Base-by-base conservation (phyloP, 2,797 vertebrate species). In the Avahi laniger region DNA sequence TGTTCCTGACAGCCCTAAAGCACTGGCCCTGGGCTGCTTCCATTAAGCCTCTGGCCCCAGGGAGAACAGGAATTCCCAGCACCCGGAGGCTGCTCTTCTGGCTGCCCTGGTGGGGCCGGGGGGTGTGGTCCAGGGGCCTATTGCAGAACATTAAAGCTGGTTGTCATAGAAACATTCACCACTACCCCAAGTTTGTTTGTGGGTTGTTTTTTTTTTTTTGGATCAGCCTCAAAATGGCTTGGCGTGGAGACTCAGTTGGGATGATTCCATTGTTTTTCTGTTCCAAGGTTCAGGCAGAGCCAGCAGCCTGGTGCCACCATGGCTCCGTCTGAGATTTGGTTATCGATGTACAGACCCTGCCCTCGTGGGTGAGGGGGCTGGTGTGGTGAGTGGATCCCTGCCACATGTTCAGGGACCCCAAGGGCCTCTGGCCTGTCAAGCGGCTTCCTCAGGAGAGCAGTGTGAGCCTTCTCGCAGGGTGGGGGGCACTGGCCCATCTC, bases 181-280 rank as follows among this genome's bases (percentile, higher is more conserved):
- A 17, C 35, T 80, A 57, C 67, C 35, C 35, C 35, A 18, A 28
- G 11, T 59, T 72, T 78, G 63, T 57, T n/a, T 65, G 63, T 15
- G 12, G 48, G 22, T 38, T 54, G n/a, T 54, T 33, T 24, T 70
- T 33, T 22, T 48, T 33, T 28, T 75, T 79, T 69, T 76, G 79
- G 59, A 76, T 69, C 41, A 72, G 52, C 86, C 76, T 87, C 76
- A 22, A 52, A 43, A 73, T 69, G 63, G 11, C 87, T 91, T 86
- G 86, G 83, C 63, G 38, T 46, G 50, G 69, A 75, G 57, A 91
- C 35, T 61, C 72, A 67, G 0, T 3, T 52, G 38, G 73, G 97
- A 90, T 96, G 96, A 94, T 89, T 96, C 94, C 52, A 30, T 93
- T 94, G 93, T 91, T 94, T 91, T 96, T 63, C 67, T 91, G 91